Percentiles rank a stretch among this genome's conserved stretches.
Evolutionary conservation across 23 tunicate species (phyloP).

Genomic region (Trididemnum clinides): DNA sequence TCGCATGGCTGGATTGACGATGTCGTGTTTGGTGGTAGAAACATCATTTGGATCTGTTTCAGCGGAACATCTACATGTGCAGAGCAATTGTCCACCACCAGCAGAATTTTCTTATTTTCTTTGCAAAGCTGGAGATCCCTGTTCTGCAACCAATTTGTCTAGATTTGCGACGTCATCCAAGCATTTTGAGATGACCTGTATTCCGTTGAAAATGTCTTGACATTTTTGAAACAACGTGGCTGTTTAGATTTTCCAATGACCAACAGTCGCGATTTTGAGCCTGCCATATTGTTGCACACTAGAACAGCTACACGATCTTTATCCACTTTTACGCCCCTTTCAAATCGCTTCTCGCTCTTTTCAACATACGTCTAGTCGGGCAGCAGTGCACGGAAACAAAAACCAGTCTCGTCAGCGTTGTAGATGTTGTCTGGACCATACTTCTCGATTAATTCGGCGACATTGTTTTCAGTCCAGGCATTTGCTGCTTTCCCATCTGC

Average conservation of each 20-base stretch:
- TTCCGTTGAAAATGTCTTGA: conserved; percentile 11
- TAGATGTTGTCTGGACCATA: conserved; percentile 44
- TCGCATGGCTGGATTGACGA: conserved; percentile 20
- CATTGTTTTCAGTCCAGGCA: conserved; percentile 36
- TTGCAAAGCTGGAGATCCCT: conserved; percentile 24
- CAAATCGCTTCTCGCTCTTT: conserved; percentile 17
- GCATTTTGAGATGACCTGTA: conserved; percentile 15
- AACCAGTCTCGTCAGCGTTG: conserved; percentile 21
- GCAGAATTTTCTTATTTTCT: conserved; percentile 12
- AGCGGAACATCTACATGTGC: too few relatives aligned
- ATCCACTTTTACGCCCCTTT: conserved; percentile 25
- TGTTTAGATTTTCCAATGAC: conserved; percentile 22
- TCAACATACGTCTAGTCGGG: conserved; percentile 32
- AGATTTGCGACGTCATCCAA: conserved; percentile 17
- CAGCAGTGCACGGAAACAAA: conserved; percentile 29
- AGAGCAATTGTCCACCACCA: conserved; percentile 18
- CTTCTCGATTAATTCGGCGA: conserved; percentile 23
- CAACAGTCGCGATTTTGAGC: conserved; percentile 26
- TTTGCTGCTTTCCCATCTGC: conserved; percentile 43
- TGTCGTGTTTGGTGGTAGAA: conserved; percentile 28
- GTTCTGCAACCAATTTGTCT: conserved; percentile 21
- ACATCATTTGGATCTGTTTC: conserved; percentile 3
- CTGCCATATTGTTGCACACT: conserved; percentile 28
- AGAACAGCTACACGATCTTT: conserved; percentile 19
- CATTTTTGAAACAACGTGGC: conserved; percentile 14